phyloP scores from a whole-genome alignment of 2,888 invertebrate genomes.

The Ophion costatus region DNA sequence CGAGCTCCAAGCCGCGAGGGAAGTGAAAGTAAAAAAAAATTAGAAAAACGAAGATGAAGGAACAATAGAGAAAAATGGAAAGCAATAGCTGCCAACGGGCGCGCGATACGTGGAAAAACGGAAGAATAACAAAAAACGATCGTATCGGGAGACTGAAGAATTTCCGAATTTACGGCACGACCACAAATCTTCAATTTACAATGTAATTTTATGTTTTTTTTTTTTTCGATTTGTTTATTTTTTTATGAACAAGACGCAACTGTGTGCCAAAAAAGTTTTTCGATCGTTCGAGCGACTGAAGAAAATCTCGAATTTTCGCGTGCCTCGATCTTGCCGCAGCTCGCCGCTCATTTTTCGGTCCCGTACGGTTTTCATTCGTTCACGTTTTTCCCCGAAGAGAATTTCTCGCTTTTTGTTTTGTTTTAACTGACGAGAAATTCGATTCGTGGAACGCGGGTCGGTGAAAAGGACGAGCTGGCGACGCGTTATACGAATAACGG shows the following conservation, averaged over 20 bases:
- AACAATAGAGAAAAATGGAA: too few relatives aligned
- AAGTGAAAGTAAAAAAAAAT: too few relatives aligned
- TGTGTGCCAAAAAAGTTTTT: constrained; percentile 16
- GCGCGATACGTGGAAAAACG: too few relatives aligned
- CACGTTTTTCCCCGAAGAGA: neutral
- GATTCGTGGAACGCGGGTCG: neutral
- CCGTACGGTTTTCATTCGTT: neutral
- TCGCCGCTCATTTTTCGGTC: neutral
- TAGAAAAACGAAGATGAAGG: too few relatives aligned
- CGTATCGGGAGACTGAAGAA: too few relatives aligned
- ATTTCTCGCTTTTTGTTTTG: neutral
- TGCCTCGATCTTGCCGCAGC: constrained; percentile 17
- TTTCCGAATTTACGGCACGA: constrained; percentile 1
- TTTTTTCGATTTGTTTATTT: too few relatives aligned
- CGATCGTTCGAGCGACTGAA: neutral
- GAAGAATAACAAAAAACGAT: too few relatives aligned
- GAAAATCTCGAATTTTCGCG: constrained; percentile 15
- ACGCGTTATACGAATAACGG: constrained; percentile 3
- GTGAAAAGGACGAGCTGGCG: constrained; percentile 4
- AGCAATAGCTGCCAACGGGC: too few relatives aligned
- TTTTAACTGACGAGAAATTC: neutral
- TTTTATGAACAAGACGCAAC: neutral
- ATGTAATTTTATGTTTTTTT: neutral
- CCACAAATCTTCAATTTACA: constrained; percentile 31
- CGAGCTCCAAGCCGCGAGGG: too few relatives aligned